Conservation (phyloP, 2,113 vertebrate genomes). For the Archocentrus centrarchus region DNA sequence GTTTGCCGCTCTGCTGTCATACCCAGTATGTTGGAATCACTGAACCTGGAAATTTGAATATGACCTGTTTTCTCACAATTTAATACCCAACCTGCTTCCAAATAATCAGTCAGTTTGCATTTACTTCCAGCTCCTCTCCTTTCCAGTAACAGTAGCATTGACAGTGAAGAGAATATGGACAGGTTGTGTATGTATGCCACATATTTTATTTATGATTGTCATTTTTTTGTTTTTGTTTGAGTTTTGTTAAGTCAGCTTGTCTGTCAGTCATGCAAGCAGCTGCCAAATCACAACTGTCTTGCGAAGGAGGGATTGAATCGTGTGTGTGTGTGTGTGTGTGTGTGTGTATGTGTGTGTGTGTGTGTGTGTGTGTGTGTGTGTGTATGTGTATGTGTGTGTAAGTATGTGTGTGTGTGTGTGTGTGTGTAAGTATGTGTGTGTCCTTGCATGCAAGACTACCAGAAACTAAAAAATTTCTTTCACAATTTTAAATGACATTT, state of each 20-base stretch:
- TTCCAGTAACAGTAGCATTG: constrained; percentile 9
- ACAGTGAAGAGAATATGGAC: not conserved
- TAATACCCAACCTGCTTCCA: not conserved
- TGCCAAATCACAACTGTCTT: constrained; percentile 22
- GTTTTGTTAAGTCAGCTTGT: constrained; percentile 38
- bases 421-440: not conserved
- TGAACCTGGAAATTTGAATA: not conserved
- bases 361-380: not conserved
- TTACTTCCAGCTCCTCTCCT: not conserved
- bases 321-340: not conserved
- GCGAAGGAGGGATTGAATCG: not conserved
- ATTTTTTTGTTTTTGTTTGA: constrained; percentile 21
- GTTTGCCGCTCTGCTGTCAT: constrained; percentile 19
- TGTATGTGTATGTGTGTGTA: too few relatives aligned
- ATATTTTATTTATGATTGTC: constrained; percentile 37
- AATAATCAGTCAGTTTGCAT: not conserved
- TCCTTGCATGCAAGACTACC: not conserved
- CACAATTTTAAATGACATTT: constrained; percentile 1
- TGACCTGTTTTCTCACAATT: not conserved
- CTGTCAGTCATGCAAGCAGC: constrained; percentile 42
- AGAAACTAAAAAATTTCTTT: constrained; percentile 14
- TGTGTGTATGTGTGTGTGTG: not conserved
- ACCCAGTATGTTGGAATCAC: not conserved
- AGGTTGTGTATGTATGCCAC: not conserved
- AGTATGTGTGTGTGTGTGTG: not conserved